Conservation (phyloP, 2,113 vertebrate species). For the Oxygymnocypris stewartii region DNA sequence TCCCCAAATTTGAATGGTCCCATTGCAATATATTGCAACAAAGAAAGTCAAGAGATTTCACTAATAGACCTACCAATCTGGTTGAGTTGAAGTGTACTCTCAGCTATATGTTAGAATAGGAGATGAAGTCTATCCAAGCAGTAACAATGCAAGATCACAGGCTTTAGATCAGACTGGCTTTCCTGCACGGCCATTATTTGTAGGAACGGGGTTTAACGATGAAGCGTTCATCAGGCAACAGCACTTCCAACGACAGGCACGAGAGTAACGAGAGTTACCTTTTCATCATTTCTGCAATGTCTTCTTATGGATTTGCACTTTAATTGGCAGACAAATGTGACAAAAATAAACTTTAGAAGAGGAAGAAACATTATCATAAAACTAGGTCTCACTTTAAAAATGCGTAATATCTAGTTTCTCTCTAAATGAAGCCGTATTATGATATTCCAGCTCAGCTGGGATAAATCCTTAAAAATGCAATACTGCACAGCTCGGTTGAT, state of each 20-base stretch:
- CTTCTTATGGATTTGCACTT: neutral
- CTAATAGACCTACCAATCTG: too few species aligned
- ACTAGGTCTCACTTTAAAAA: neutral
- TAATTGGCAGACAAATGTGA: neutral
- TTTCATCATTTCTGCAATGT: neutral
- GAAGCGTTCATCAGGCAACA: neutral
- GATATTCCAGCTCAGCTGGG: constrained; percentile 44
- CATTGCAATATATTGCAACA: too few species aligned
- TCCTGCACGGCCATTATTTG: neutral
- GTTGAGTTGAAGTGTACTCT: neutral
- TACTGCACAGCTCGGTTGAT: constrained; percentile 29
- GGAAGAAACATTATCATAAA: neutral
- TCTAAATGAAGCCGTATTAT: neutral
- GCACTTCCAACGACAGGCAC: neutral
- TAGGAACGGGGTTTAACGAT: neutral
- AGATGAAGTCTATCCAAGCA: neutral
- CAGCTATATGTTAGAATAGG: neutral
- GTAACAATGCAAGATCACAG: neutral
- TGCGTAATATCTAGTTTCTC: neutral
- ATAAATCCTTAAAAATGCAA: constrained; percentile 46
- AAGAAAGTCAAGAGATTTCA: too few species aligned
- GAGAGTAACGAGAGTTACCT: neutral
- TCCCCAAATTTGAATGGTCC: too few species aligned
- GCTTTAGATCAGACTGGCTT: neutral
- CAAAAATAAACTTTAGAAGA: neutral